These are phyloP conservation scores for human DNA, from an alignment of 2,113 vertebrate genomes.

Conservation along the genomic window DNA sequence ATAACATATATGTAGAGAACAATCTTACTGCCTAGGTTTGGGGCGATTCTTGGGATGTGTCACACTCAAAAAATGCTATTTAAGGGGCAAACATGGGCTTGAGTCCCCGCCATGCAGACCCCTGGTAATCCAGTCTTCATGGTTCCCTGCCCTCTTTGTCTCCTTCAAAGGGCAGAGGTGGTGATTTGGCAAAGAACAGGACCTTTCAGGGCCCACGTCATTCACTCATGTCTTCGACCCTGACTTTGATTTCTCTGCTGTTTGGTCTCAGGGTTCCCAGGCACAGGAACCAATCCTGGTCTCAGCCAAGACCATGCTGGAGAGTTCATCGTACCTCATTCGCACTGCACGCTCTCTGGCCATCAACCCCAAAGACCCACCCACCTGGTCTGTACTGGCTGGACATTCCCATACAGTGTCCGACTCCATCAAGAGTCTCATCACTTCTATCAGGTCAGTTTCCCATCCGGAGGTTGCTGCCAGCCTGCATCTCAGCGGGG, in stretches of 20 bases:
- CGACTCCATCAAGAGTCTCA: slow-evolving; percentile 99
- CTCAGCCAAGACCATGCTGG: slow-evolving; percentile 96
- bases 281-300: slow-evolving; percentile 96
- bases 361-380: slow-evolving; percentile 98
- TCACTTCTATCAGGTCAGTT: slow-evolving; percentile 96
- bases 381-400: slow-evolving; percentile 97
- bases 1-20: not conserved
- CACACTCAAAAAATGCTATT: not conserved
- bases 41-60: not conserved
- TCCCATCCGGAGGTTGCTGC: not conserved
- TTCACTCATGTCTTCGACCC: not conserved
- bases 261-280: slow-evolving; percentile 89
- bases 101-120: not conserved
- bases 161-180: not conserved
- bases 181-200: not conserved
- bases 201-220: not conserved
- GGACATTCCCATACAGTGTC: slow-evolving; percentile 98
- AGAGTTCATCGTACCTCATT: slow-evolving; percentile 95
- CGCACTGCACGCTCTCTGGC: slow-evolving; percentile 95
- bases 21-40: not conserved
- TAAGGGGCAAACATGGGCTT: not conserved
- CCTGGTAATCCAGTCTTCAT: not conserved
- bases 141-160: not conserved
- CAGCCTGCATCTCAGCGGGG: not conserved
- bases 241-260: not conserved